Base-by-base conservation (phyloP, 2,113 vertebrate genomes). In the Leuciscus idus region DNA sequence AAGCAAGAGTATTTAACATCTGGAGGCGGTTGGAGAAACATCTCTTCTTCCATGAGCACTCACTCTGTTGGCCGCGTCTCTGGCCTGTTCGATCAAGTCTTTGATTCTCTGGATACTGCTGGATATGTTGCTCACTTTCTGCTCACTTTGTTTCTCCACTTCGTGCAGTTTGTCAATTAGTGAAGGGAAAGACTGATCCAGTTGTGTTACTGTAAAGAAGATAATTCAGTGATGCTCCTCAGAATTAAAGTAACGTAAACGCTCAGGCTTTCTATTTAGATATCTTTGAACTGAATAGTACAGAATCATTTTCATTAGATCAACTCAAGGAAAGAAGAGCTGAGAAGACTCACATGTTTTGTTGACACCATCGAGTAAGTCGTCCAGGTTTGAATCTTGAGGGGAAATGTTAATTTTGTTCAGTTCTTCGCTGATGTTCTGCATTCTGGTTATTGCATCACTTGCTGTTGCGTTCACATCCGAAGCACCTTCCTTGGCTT, bases 1-100 rank as follows among this genome's bases (percentile, higher is more conserved):
- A 33, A 10, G 19, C 64, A 46, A 21, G 2, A 79, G 12, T n/a
- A 72, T 78, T 78, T 19, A 52, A 55, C 46, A 33, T 77, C 48
- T 55, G 8, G n/a, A 26, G 72, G 74, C 7, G 1, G 33, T n/a
- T 76, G 30, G 13, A 55, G 74, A 70, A 61, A 26, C 50, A 33
- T 61, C 36, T 50, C 19, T 19, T 43, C n/a, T 77, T 19, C 21
- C n/a, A 3, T 50, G 5, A 77, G 78, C 61, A 87, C 84, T 90
- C 46, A 97, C 97, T 94, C 94, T 96, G 13, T 96, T 96, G 9
- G 96, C 95, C 68, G 95, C 93, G 84, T 94, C 95, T 90, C 97
- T 95, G 15, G 96, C 96, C 85, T 96, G 95, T 82, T 96, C 93
- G 82, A 97, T 97, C 13, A 97, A 88, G 15, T 97, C 97, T 88